Percentiles rank a stretch among this genome's conserved stretches.
Evolutionary conservation across 2,797 vertebrate species (phyloP).

Genomic region (Clarias platycephalus): DNA sequence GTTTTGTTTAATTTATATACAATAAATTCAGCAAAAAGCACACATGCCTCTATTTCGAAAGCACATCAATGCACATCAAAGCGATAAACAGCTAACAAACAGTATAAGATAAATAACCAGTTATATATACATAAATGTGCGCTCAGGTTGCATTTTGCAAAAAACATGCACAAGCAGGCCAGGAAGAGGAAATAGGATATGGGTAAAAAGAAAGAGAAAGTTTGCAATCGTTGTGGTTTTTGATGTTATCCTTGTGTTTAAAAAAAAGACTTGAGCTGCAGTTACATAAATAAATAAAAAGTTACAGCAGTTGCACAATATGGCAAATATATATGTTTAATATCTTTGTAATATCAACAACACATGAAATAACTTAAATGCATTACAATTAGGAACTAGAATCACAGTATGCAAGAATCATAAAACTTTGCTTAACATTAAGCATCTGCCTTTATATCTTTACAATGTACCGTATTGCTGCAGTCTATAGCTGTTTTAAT

Average conservation of each 20-base stretch:
- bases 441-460: background rate
- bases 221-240: constrained; percentile 60
- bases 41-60: background rate
- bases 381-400: background rate
- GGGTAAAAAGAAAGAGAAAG: constrained; percentile 65
- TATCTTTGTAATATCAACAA: constrained; percentile 11
- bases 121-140: constrained; percentile 6
- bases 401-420: background rate
- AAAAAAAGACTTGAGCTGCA: constrained; percentile 27
- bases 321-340: background rate
- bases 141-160: constrained; percentile 57
- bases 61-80: constrained; percentile 40
- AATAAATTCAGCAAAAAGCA: background rate
- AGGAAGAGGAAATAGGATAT: constrained; percentile 69
- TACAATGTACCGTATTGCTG: background rate
- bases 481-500: background rate
- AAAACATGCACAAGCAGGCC: constrained; percentile 55
- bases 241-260: constrained; percentile 46
- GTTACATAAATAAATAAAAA: constrained; percentile 33
- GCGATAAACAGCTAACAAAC: constrained; percentile 36
- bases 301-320: background rate
- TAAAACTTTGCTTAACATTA: too few species aligned
- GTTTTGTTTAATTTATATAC: background rate
- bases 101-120: constrained; percentile 4
- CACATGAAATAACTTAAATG: background rate